Evolutionary conservation across 92 coral and sea anemone genomes (phyloP).

Genomic region (Paragorgia papillata): DNA sequence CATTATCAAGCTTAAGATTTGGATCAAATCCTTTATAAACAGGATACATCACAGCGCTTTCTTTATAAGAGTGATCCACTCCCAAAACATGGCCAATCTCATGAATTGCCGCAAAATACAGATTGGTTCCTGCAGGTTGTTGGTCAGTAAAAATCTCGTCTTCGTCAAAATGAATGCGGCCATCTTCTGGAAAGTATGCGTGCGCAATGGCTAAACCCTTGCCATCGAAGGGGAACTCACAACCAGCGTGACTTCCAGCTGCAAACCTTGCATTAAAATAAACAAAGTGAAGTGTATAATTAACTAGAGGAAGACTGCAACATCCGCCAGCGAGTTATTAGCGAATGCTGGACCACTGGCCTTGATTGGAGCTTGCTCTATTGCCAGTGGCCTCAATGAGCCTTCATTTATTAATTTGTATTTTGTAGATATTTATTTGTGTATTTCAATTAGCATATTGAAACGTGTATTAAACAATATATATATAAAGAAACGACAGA

Average conservation of each 20-base stretch:
- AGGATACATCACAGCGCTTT: conserved; percentile 68
- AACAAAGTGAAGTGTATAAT: no score
- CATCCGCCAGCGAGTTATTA: no score
- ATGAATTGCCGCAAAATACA: conserved; percentile 73
- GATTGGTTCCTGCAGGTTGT: conserved; percentile 48
- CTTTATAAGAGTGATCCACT: conserved; percentile 56
- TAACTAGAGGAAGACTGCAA: no score
- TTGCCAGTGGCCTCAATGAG: no score
- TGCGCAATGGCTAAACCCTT: conserved; percentile 52
- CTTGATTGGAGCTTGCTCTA: no score
- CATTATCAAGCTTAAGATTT: conserved; percentile 57
- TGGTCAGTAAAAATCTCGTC: conserved; percentile 71
- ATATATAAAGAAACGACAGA: no score
- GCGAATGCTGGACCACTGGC: no score
- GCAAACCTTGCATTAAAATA: conserved; percentile 55
- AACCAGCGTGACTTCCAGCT: conserved; percentile 35
- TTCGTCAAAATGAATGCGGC: conserved; percentile 71
- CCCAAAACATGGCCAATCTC: conserved; percentile 88
- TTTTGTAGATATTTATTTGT: no score
- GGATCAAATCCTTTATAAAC: conserved; percentile 66
- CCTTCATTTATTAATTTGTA: no score
- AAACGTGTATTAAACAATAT: no score
- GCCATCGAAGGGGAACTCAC: conserved; percentile 55
- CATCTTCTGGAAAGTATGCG: conserved; percentile 65
- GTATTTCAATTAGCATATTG: no score